Evolutionary conservation across 2,797 vertebrate genomes (phyloP), one percentile per base, ranked within the genome.

Genomic region (Pelochelys cantorii): DNA sequence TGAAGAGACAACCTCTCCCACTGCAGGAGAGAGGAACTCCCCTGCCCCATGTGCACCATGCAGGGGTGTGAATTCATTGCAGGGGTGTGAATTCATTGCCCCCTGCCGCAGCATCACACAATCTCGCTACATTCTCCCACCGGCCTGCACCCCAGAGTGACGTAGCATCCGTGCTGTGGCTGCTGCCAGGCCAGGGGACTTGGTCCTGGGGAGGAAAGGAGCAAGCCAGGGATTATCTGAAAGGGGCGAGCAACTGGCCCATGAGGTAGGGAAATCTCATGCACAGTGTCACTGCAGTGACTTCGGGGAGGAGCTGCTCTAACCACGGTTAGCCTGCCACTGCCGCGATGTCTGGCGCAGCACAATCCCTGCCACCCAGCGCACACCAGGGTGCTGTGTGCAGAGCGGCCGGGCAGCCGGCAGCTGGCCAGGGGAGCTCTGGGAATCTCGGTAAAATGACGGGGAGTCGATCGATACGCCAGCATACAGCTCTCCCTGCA

Each of bases 241-340:
- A 94, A 94, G 68, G 0, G 2, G 90, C 89, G 94, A 96, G 89
- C 97, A 96, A 96, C 96, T 97, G 93, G 81, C 94, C 74, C 85
- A 81, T 90, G 77, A 81, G 92, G 93, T 91, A 86, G 85, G 68
- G 29, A 92, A 27, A 83, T 91, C 93, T 94, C 90, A 92, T 7
- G 42, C 83, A 90, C 93, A 93, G 80, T 85, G 89, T 95, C 90
- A 92, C 95, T 93, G 68, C 80, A 27, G 84, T 86, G 93, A 93
- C 37, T 56, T 81, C 81, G 74, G 81, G 59, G 85, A 85, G 83
- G 31, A 85, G 87, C 74, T 85, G 84, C 87, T 95, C 79, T 79
- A 89, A 79, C 93, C 82, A 59, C n/a, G 90, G 93, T 95, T 90
- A 93, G 91, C 55, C 54, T n/a, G 87, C 79, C 92, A 85, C 31